Percentiles rank a stretch among this genome's conserved stretches.
These are phyloP conservation scores for Phyllotreta striolata DNA, from an alignment of 2,888 invertebrate species.

Conservation along the genomic window DNA sequence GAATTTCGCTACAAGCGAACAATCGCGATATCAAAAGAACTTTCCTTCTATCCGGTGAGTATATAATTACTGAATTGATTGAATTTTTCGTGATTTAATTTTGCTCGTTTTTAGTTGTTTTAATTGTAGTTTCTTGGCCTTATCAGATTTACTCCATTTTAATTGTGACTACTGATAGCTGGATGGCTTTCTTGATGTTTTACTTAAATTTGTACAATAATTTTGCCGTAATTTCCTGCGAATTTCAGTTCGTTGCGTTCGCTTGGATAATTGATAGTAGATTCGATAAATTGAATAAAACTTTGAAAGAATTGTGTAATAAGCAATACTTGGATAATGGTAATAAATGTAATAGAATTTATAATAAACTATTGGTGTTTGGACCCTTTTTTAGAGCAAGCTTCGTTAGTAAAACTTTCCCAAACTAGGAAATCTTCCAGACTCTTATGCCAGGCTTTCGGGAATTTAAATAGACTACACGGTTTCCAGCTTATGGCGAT, in stretches of 20 bases:
- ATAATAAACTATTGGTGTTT: neutral
- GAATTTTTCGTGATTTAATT: neutral
- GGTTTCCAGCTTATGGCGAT: constrained; percentile 36
- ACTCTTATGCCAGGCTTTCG: constrained; percentile 29
- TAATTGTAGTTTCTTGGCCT: constrained; percentile 39
- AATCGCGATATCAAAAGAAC: constrained; percentile 32
- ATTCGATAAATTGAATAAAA: constrained; percentile 29
- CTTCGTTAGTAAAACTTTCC: constrained; percentile 23
- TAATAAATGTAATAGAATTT: constrained; percentile 5
- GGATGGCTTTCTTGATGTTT: constrained; percentile 39
- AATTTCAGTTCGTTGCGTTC: constrained; percentile 40
- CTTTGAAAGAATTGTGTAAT: constrained; percentile 28
- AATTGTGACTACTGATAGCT: constrained; percentile 35
- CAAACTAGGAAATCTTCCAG: constrained; percentile 30
- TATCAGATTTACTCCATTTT: constrained; percentile 42
- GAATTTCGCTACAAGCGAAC: constrained; percentile 3
- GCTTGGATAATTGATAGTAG: constrained; percentile 37
- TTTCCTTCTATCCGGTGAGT: constrained; percentile 32
- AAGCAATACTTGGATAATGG: constrained; percentile 25
- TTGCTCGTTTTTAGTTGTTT: constrained; percentile 27
- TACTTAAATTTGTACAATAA: constrained; percentile 42
- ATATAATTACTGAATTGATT: neutral
- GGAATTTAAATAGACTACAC: constrained; percentile 33
- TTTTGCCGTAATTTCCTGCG: constrained; percentile 41
- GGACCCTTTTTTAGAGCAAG: constrained; percentile 25